Percentiles rank a stretch among this genome's conserved stretches.
Conservation (phyloP, 1,140 invertebrate genomes). For the Elymnias hypermnestra region DNA sequence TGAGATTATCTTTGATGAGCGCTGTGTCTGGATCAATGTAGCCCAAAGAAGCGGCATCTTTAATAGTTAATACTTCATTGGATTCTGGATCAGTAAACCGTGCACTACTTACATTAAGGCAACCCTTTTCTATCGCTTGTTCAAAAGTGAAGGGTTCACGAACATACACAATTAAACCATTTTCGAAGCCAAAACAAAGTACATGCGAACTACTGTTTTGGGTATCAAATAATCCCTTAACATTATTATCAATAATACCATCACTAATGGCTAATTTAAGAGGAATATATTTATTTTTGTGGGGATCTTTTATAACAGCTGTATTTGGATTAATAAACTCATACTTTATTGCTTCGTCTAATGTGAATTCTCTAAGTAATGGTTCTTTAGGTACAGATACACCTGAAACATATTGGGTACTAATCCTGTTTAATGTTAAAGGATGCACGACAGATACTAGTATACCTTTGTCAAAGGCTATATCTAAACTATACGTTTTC, state of each 20-base stretch:
- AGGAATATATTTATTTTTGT: conserved; percentile 83
- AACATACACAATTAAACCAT: conserved; percentile 82
- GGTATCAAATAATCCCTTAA: conserved; percentile 81
- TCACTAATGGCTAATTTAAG: conserved; percentile 83
- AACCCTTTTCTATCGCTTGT: conserved; percentile 83
- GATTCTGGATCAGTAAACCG: conserved; percentile 85
- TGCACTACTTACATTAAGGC: conserved; percentile 83
- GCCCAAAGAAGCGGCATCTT: conserved; percentile 89
- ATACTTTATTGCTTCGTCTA: conserved; percentile 87
- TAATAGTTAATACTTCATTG: conserved; percentile 84
- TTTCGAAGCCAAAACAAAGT: conserved; percentile 84
- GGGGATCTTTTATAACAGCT: conserved; percentile 86
- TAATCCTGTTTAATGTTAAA: conserved; percentile 78
- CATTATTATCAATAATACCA: conserved; percentile 81
- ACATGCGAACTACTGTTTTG: conserved; percentile 78
- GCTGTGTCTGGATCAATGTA: conserved; percentile 92
- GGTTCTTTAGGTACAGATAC: conserved; percentile 65
- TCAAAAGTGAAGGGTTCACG: conserved; percentile 86
- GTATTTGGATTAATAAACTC: conserved; percentile 86
- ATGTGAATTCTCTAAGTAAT: conserved; percentile 80
- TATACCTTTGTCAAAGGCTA: conserved; percentile 84
- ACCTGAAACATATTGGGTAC: conserved; percentile 72
- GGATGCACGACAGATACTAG: conserved; percentile 85
- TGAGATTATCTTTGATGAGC: conserved; percentile 90
- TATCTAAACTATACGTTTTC: conserved; percentile 82